Conservation (phyloP, 1,140 invertebrate genomes). For the Aphis gossypii region DNA sequence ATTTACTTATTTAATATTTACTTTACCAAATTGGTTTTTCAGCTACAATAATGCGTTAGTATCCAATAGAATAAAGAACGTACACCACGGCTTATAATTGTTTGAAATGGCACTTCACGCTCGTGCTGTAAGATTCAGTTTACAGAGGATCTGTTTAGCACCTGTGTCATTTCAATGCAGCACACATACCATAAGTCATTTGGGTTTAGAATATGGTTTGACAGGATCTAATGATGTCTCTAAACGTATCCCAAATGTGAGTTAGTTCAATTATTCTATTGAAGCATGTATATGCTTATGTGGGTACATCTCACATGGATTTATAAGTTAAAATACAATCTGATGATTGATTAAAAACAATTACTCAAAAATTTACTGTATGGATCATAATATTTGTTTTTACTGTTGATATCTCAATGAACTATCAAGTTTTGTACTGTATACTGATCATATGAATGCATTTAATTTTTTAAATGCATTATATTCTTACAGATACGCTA, state of each 20-base stretch:
- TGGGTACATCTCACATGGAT: background rate
- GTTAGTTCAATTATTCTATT: background rate
- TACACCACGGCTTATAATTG: background rate
- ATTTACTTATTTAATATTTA: no score
- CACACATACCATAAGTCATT: background rate
- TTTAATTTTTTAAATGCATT: background rate
- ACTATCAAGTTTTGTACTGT: background rate
- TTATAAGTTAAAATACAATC: background rate
- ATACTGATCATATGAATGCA: background rate
- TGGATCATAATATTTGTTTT: background rate
- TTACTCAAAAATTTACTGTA: background rate
- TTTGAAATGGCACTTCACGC: background rate
- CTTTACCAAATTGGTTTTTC: background rate
- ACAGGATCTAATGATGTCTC: background rate
- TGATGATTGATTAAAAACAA: background rate
- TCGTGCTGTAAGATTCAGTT: background rate
- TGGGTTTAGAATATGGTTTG: background rate
- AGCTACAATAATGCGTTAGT: background rate
- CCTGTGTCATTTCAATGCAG: background rate
- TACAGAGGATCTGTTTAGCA: background rate
- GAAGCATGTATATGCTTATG: background rate
- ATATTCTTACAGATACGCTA: background rate
- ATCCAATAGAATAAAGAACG: background rate
- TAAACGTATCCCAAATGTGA: background rate
- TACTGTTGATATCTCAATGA: background rate